Base-by-base conservation (phyloP, 2,888 invertebrate species). In the Pardosa pseudoannulata region DNA sequence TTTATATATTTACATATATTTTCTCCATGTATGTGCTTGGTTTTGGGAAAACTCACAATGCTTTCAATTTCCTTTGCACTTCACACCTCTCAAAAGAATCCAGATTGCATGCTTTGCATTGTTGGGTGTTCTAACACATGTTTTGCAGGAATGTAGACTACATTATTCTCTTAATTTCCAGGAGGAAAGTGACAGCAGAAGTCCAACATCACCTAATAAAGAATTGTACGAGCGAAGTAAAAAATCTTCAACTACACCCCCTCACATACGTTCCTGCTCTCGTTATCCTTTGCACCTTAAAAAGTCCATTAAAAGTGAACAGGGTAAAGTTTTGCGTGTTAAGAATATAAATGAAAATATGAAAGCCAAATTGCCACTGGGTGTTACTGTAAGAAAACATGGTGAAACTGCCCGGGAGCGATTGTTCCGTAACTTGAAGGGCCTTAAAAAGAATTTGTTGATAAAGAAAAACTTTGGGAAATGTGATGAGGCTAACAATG, bases 341-440 rank as follows among this genome's bases (percentile, higher is more conserved):
- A 87, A 88, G 50, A 88, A 88, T 64, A 67, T 68, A 3, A 85
- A 80, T 46, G 85, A 88, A 46, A 87, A 87, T 31, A 68, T 88
- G 11, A 76, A 85, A 72, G 41, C 87, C n/a, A 78, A 74, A 31
- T 32, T 88, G 7, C 31, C 67, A 23, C 29, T 81, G 23, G 85
- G 88, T 19, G 65, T 88, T 11, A 56, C 88, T 16, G 36, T 87
- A 0, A 85, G 85, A 41, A 86, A 85, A 50, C 82, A 89, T 39
- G 87, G 79, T 23, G 88, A 88, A 79, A 89, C 88, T 16, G 86
- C 89, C 11, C 78, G 89, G n/a, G 89, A 89, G 50, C 79, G 89
- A 29, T 67, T 89, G 1, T 89, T 89, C 23, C 86, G 88, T 5
- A 89, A 88, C 73, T 36, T 89, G n/a, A 89, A 89, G 73, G 89